A percentile compares a stretch with the other conserved stretches of the same genome.
Conservation (phyloP, 1,140 invertebrate genomes). For the Drosophila pseudoananassae region DNA sequence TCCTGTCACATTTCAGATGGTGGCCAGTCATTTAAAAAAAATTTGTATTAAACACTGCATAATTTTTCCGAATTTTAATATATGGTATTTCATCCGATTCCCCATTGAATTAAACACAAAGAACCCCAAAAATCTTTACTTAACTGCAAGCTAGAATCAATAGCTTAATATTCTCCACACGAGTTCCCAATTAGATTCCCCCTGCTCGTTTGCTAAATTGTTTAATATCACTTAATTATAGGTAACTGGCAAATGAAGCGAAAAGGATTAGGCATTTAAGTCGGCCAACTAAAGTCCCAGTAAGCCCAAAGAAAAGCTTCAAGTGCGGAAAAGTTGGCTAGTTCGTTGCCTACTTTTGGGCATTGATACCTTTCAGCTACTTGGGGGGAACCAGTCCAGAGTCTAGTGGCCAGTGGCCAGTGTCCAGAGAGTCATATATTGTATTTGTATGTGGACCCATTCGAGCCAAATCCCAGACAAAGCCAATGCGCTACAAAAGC, state of each 20-base stretch:
- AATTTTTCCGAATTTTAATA: no score
- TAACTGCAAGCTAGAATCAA: no score
- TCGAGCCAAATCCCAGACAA: conserved; percentile 69
- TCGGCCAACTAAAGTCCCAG: conserved; percentile 37
- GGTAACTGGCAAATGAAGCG: conserved; percentile 27
- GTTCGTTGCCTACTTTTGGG: conserved; percentile 49
- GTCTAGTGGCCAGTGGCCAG: neutral
- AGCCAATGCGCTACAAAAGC: conserved; percentile 71
- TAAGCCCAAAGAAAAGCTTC: conserved; percentile 8
- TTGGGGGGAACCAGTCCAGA: conserved; percentile 5
- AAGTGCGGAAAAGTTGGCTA: conserved; percentile 41
- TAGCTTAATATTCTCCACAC: neutral
- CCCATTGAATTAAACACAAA: no score
- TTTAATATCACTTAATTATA: conserved; percentile 70
- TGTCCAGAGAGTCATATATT: conserved; percentile 1
- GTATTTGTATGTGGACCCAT: conserved; percentile 31
- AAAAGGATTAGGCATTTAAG: conserved; percentile 72
- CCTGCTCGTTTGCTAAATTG: conserved; percentile 38
- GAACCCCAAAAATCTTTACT: no score
- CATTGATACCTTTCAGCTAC: conserved; percentile 56
- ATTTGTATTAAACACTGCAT: no score
- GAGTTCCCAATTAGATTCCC: conserved; percentile 36
- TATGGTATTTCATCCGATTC: no score
- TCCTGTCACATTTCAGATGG: neutral
- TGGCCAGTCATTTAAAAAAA: neutral